These are phyloP conservation scores for Thunnus maccoyii DNA, from an alignment of 2,113 vertebrate species.

Conservation along the genomic window DNA sequence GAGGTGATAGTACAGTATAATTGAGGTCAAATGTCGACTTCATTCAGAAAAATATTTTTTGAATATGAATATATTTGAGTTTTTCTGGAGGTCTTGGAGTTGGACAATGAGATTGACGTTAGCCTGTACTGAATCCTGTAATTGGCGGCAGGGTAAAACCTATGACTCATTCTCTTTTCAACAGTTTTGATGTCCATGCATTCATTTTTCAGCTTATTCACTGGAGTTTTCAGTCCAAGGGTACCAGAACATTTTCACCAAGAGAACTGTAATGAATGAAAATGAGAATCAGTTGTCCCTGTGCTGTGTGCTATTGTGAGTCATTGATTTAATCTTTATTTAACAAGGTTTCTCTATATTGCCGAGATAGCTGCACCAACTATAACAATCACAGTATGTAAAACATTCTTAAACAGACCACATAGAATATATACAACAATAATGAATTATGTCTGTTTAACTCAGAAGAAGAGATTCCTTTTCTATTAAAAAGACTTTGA, in stretches of 20 bases:
- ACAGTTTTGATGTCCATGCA: neutral
- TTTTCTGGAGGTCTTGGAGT: neutral
- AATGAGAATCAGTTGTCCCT: neutral
- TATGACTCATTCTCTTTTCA: neutral
- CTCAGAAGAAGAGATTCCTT: neutral
- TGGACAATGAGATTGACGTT: neutral
- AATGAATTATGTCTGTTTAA: too few species aligned
- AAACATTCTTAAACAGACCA: neutral
- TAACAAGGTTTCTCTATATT: neutral
- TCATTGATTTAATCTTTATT: neutral
- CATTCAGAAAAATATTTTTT: neutral
- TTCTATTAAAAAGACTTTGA: neutral
- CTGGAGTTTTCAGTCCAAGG: neutral
- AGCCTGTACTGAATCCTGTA: neutral
- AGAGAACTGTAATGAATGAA: neutral
- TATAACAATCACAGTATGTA: neutral
- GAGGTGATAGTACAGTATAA: slow-evolving; percentile 32
- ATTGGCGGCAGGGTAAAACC: neutral
- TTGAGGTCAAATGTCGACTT: slow-evolving; percentile 44
- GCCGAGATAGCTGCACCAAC: neutral
- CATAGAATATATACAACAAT: too few species aligned
- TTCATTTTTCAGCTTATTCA: slow-evolving; percentile 2
- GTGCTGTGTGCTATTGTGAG: neutral
- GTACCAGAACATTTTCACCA: too few species aligned
- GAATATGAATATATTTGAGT: neutral